phyloP scores from a whole-genome alignment of 1,140 invertebrate genomes.

The Papilio xuthus region DNA sequence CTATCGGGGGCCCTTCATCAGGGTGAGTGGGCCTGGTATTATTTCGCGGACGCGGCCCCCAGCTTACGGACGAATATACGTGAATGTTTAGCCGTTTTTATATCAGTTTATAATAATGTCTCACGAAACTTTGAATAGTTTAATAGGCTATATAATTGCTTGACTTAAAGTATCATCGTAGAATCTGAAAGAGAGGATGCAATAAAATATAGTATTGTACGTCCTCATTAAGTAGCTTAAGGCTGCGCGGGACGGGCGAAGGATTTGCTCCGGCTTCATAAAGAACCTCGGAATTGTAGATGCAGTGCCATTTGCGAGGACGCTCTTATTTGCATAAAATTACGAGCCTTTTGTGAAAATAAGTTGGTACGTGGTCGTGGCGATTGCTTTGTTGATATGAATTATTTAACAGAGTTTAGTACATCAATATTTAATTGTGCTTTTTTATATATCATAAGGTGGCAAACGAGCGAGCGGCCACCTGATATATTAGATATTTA shows the following conservation, averaged over 20 bases:
- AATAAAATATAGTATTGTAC: background rate
- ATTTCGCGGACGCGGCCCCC: too few species aligned
- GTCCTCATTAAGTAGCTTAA: conserved; percentile 11
- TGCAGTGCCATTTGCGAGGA: background rate
- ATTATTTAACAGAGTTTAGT: background rate
- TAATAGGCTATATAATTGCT: too few species aligned
- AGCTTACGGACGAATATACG: too few species aligned
- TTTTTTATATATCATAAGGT: too few species aligned
- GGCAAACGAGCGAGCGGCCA: too few species aligned
- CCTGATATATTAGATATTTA: too few species aligned
- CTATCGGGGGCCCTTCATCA: too few species aligned
- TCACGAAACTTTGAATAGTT: too few species aligned
- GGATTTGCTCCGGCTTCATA: conserved; percentile 22
- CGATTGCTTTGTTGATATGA: background rate
- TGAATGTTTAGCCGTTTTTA: too few species aligned
- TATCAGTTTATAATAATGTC: too few species aligned
- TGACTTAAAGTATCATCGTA: background rate
- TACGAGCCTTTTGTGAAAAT: conserved; percentile 28
- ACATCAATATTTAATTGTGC: too few species aligned
- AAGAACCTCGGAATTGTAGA: conserved; percentile 29
- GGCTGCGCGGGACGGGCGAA: background rate
- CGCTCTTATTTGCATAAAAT: conserved; percentile 28
- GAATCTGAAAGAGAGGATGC: background rate
- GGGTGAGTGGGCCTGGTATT: too few species aligned
- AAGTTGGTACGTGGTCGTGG: background rate